phyloP scores from a whole-genome alignment of 2,888 invertebrate genomes.

The Eupithecia insigniata region DNA sequence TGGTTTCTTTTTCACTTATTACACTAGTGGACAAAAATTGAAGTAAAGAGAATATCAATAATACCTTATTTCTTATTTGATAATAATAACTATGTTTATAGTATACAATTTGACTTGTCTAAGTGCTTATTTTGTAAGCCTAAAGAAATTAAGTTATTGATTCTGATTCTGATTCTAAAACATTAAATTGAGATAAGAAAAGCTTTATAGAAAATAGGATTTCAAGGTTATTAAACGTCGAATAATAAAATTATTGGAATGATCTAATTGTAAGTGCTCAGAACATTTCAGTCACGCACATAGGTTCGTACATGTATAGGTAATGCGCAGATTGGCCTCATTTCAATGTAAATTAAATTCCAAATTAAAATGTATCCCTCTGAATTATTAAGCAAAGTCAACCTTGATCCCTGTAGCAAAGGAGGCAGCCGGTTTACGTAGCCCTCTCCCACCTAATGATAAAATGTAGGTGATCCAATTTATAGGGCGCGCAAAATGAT shows the following conservation, averaged over 20 bases:
- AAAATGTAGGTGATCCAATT: constrained; percentile 69
- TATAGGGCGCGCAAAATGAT: constrained; percentile 68
- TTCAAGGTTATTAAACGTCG: background rate
- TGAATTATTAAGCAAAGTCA: constrained; percentile 42
- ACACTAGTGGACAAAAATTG: too few relatives aligned
- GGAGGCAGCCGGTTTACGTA: constrained; percentile 47
- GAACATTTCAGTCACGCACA: constrained; percentile 27
- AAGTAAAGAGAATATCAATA: too few relatives aligned
- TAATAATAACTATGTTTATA: too few relatives aligned
- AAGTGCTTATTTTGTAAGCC: too few relatives aligned
- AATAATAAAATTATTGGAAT: constrained; percentile 6
- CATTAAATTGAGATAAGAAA: background rate
- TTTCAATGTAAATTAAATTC: constrained; percentile 39
- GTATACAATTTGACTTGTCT: too few relatives aligned
- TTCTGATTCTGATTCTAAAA: too few relatives aligned
- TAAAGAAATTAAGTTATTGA: too few relatives aligned
- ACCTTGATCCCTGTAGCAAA: constrained; percentile 46
- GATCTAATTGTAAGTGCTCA: constrained; percentile 6
- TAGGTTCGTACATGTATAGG: background rate
- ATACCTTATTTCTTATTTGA: too few relatives aligned
- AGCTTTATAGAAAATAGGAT: background rate
- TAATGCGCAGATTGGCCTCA: constrained; percentile 26
- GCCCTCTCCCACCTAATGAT: constrained; percentile 43
- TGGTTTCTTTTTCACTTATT: too few relatives aligned
- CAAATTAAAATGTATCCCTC: constrained; percentile 38